Conservation (phyloP, 1,140 invertebrate genomes). For the Saxidomus purpurata region DNA sequence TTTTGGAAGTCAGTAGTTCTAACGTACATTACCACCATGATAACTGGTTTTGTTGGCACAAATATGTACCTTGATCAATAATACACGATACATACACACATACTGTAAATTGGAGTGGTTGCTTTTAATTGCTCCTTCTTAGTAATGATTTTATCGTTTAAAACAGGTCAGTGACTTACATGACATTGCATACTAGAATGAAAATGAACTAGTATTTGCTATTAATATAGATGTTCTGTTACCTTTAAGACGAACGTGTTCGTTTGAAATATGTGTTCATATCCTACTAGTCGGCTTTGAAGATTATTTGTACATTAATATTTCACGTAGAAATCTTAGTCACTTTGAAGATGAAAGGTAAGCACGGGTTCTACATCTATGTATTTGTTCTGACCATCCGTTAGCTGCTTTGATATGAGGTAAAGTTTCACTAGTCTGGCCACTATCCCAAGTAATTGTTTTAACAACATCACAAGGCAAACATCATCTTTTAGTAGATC, state of each 20-base stretch:
- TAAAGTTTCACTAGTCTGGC: conserved; percentile 42
- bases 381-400: conserved; percentile 38
- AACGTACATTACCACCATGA: no score
- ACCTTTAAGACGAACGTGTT: neutral
- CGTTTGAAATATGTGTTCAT: neutral
- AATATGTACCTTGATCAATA: no score
- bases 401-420: conserved; percentile 53
- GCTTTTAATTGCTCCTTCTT: no score
- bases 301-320: conserved; percentile 24
- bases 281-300: neutral
- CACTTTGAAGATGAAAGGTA: conserved; percentile 39
- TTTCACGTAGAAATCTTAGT: neutral
- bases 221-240: no score
- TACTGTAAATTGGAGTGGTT: no score
- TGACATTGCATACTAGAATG: no score
- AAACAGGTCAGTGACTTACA: no score
- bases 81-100: no score
- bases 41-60: no score
- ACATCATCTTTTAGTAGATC: conserved; percentile 52
- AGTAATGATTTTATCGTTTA: no score
- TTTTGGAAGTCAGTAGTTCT: no score
- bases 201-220: no score
- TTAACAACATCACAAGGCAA: conserved; percentile 63
- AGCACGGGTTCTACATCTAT: neutral
- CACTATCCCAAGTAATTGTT: conserved; percentile 56